Base-by-base conservation (phyloP, 2,888 invertebrate species). In the Germaria angustata region DNA sequence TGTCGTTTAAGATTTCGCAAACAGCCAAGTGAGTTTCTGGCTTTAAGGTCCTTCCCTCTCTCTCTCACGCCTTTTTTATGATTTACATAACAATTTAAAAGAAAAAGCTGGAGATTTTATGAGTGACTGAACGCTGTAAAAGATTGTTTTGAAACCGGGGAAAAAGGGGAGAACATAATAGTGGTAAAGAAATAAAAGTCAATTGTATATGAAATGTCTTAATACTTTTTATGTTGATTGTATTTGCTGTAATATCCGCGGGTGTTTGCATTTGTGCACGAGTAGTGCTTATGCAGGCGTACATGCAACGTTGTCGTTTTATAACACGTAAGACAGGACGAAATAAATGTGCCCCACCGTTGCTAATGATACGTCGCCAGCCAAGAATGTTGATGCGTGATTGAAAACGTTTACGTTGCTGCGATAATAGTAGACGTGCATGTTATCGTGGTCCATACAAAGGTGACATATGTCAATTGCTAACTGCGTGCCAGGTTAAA, bases 401-500 rank as follows among this genome's bases (percentile, higher is more conserved):
- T 59, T 79, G 84, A 46, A 61, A 68, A 8, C 22, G 55, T 39
- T 66, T 46, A 3, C 46, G 24, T 59, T 80, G 81, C 49, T 34
- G 59, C 46, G 32, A 49, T 17, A 85, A 86, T 57, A 75, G 73
- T 15, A 76, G 83, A 66, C 49, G 59, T 46, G 69, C 72, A 75
- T 89, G 89, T 86, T 88, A 87, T 85, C 68, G 82, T 39, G 81
- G 82, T 32, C 59, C 69, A 57, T 15, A 59, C 41, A 78, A 55
- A 24, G 84, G 85, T 17, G 85, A 85, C 32, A 84, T 80, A 72
- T 86, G 71, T 63, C 82, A 84, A n/a, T 80, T 87, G 76, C 66
- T 88, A 78, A 88, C 86, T 77, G 75, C 71, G 3, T 89, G 89
- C 83, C 86, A 86, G 66, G 87, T 86, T 17, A 49, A 75, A 55